Evolutionary conservation across 2,113 vertebrate genomes (phyloP).

Genomic region (Oceanites oceanicus): DNA sequence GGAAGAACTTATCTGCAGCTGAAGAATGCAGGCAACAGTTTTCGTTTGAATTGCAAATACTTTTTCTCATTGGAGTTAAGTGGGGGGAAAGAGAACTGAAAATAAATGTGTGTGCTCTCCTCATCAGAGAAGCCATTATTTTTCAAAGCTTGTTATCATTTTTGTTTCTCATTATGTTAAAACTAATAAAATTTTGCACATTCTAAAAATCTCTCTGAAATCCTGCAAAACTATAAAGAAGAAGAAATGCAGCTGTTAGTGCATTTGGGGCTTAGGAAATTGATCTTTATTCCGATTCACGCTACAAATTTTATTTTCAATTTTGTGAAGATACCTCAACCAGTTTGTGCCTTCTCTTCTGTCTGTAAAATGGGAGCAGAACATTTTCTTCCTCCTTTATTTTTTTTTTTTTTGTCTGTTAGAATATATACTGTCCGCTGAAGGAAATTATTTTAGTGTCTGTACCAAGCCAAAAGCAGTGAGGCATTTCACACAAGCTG

Average conservation of each 20-base stretch:
- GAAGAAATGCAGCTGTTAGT: neutral
- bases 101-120: neutral
- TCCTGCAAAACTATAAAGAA: neutral
- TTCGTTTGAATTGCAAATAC: neutral
- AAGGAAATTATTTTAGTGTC: neutral
- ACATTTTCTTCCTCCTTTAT: neutral
- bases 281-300: neutral
- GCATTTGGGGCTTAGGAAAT: neutral
- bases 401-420: neutral
- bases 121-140: neutral
- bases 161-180: neutral
- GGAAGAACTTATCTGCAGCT: constrained; percentile 20
- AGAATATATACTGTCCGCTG: neutral
- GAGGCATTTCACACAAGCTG: neutral
- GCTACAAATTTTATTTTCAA: neutral
- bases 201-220: neutral
- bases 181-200: neutral
- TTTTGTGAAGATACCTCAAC: neutral
- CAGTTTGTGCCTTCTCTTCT: neutral
- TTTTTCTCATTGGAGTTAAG: neutral
- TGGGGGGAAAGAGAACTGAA: neutral
- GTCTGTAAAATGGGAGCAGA: neutral
- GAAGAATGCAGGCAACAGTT: constrained; percentile 41
- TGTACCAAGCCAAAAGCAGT: neutral
- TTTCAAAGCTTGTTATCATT: neutral